Percentiles rank a stretch among this genome's conserved stretches.
phyloP scores from a whole-genome alignment of 2,113 vertebrate species.

The Hippocampus guttulatus region DNA sequence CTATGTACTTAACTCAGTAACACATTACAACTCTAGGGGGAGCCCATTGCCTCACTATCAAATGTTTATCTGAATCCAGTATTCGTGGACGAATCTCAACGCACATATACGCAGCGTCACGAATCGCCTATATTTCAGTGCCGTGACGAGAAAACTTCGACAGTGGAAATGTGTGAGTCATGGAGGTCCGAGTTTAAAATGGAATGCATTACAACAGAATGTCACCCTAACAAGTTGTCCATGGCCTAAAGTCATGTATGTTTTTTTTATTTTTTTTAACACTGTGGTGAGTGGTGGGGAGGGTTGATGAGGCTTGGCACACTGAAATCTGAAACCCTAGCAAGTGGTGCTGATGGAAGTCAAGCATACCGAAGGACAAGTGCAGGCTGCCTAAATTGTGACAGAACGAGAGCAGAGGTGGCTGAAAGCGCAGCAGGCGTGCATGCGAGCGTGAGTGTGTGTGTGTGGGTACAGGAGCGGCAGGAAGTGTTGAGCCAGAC shows the following conservation, averaged over 20 bases:
- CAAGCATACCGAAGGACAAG: constrained; percentile 48
- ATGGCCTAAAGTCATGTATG: neutral
- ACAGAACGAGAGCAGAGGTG: constrained; percentile 31
- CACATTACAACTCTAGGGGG: neutral
- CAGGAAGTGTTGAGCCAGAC: constrained; percentile 26
- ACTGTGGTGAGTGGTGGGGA: constrained; percentile 22
- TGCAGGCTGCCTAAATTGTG: constrained; percentile 34
- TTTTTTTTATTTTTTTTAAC: constrained; percentile 2
- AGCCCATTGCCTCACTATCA: neutral
- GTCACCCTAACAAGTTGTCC: neutral
- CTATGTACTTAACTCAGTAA: neutral
- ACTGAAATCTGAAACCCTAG: constrained; percentile 53
- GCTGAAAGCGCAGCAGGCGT: constrained; percentile 12
- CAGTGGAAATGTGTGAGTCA: neutral
- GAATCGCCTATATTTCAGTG: neutral
- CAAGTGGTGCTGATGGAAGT: constrained; percentile 59
- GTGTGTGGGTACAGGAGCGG: constrained; percentile 20
- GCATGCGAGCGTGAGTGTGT: neutral
- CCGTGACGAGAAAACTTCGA: neutral
- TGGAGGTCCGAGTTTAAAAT: neutral
- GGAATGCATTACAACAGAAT: neutral
- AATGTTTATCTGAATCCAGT: neutral
- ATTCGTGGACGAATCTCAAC: neutral
- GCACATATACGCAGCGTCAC: neutral
- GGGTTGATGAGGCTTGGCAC: constrained; percentile 18